Conservation (phyloP, 2,888 invertebrate genomes). For the Gastrophysa polygoni region DNA sequence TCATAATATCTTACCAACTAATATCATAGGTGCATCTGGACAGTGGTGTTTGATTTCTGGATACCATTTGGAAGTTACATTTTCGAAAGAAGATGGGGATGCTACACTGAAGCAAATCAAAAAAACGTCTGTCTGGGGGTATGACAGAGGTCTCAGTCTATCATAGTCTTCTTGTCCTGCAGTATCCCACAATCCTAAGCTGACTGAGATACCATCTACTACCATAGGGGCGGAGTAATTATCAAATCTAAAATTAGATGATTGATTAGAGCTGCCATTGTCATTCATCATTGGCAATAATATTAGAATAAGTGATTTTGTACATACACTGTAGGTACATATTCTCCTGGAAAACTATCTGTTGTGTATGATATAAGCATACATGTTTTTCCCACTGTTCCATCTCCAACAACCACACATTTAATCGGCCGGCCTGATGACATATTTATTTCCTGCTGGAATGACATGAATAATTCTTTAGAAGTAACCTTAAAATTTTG, state of each 20-base stretch:
- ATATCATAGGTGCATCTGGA: constrained; percentile 97
- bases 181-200: constrained; percentile 97
- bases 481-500: constrained; percentile 1
- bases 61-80: constrained; percentile 99
- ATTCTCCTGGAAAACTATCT: constrained; percentile 92
- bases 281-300: too few relatives aligned
- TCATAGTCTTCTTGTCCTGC: constrained; percentile 99
- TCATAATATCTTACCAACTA: constrained; percentile 78
- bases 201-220: constrained; percentile 96
- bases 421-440: constrained; percentile 92
- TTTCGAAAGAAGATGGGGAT: constrained; percentile 98
- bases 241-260: constrained; percentile 77
- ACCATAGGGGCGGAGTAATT: constrained; percentile 99
- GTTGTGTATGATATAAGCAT: constrained; percentile 93
- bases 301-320: too few relatives aligned
- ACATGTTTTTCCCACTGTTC: constrained; percentile 93
- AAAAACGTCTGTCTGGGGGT: constrained; percentile 99
- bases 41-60: constrained; percentile 99
- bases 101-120: constrained; percentile 99
- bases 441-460: constrained; percentile 61
- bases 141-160: constrained; percentile 91
- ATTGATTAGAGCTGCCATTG: not conserved
- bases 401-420: constrained; percentile 92
- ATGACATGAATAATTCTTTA: not conserved
- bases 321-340: constrained; percentile 94